Conservation (phyloP, 2,113 vertebrate genomes). For the Chiloscyllium plagiosum region DNA sequence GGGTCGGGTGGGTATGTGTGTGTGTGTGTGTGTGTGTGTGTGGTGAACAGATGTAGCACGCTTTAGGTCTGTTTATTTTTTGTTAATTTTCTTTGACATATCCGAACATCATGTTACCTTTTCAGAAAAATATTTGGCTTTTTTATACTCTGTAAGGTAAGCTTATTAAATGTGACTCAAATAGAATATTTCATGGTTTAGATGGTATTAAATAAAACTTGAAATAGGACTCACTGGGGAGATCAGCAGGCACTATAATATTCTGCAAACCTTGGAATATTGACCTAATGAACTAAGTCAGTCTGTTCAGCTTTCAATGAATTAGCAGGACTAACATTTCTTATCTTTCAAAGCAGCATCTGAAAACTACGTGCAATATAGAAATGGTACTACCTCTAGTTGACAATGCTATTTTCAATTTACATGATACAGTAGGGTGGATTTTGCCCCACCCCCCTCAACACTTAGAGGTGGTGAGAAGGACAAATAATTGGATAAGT, state of each 20-base stretch:
- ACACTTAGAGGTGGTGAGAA: too few relatives aligned
- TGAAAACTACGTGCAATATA: background rate
- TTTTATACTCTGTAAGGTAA: constrained; percentile 14
- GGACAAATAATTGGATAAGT: too few relatives aligned
- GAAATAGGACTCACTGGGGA: background rate
- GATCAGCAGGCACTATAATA: background rate
- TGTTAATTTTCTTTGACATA: constrained; percentile 15
- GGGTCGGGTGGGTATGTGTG: background rate
- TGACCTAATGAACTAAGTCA: background rate
- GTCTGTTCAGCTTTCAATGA: background rate
- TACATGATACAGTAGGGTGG: background rate
- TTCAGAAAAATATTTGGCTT: background rate
- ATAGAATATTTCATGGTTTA: background rate
- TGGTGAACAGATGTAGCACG: background rate
- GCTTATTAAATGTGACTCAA: background rate
- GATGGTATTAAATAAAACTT: background rate
- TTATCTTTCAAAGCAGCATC: background rate
- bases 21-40: background rate
- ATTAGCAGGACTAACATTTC: background rate
- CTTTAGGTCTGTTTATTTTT: background rate
- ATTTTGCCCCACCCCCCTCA: too few relatives aligned
- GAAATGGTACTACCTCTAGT: background rate
- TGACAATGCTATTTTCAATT: background rate
- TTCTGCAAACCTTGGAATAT: background rate
- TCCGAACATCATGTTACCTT: background rate